phyloP scores from a whole-genome alignment of 2,797 vertebrate genomes.

The Dryobates pubescens region DNA sequence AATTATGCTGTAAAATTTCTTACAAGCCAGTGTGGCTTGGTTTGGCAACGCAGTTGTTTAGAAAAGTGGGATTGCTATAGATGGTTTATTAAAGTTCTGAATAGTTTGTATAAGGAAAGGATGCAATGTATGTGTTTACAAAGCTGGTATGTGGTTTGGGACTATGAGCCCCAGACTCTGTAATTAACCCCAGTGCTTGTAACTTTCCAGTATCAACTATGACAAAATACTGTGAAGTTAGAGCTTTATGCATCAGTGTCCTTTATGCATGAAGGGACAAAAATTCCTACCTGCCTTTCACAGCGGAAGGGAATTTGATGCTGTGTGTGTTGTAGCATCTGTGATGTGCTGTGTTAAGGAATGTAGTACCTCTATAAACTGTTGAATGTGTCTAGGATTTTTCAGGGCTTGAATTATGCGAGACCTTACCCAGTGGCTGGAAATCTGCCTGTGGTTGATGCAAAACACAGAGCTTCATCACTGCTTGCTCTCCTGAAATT shows the following conservation, averaged over 20 bases:
- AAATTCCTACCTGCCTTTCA: background rate
- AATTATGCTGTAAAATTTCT: background rate
- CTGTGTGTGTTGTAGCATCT: background rate
- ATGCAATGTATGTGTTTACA: background rate
- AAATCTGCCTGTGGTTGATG: background rate
- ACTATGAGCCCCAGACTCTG: background rate
- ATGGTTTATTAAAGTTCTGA: background rate
- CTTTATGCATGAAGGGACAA: background rate
- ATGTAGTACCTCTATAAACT: background rate
- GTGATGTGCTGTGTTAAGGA: background rate
- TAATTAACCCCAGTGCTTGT: background rate
- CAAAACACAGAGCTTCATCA: background rate
- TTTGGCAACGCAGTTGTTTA: constrained; percentile 1
- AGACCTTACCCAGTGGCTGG: background rate
- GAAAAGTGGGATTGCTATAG: background rate
- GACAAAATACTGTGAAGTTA: background rate
- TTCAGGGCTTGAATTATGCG: background rate
- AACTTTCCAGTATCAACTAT: background rate
- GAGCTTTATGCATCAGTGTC: background rate
- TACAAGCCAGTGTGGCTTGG: background rate
- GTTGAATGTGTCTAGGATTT: background rate
- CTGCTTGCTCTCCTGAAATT: background rate
- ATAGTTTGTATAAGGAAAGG: background rate
- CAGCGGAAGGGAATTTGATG: background rate
- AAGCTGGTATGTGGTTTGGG: background rate